Evolutionary conservation across 2,113 vertebrate genomes (phyloP), one percentile per base, ranked within the genome.

Genomic region (Vanacampus margaritifer): DNA sequence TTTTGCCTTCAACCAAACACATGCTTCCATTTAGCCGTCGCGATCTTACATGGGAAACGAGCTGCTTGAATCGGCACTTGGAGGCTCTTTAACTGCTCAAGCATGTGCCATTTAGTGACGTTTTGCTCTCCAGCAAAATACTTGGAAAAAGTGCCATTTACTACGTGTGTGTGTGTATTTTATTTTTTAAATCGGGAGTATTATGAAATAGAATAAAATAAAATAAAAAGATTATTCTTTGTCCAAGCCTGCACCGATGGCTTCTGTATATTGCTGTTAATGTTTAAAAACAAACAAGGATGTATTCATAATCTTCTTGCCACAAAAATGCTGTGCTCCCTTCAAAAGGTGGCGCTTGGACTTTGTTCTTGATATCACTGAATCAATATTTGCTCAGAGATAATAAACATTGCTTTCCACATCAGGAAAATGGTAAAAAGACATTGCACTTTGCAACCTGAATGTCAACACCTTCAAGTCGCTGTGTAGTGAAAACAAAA

Each of bases 21-120:
- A 90, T 91, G 90, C 84, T 85, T 91, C 86, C 86, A 89, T 75
- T 91, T 90, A 90, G 51, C 68, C 39, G 21, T 68, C 74, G 79
- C 72, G 26, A n/a, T 78, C 72, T 65, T 71, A 78, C 88, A 89
- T 90, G 90, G 90, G 85, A 91, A 89, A 88, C 59, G 12, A 75
- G 72, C 72, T 37, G 76, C 81, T 81, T 80, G 72, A 36, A 67
- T 72, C 36, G 0, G 45, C 2, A 39, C 76, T 79, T 10, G 35
- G 51, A 73, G 71, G 45, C 66, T 72, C 63, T 21, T 67, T 58
- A 60, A 48, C 63, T 65, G 61, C 61, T 68, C 2, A 37, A 74
- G 59, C 78, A 80, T 65, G 77, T 67, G 73, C 72, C 65, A 0
- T 73, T 75, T 73, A 71, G 46, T 23, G 46, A 53, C 66, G 67